Evolutionary conservation across 1,140 invertebrate genomes (phyloP), one percentile per base, ranked within the genome.

Genomic region (Frieseomelitta varia): DNA sequence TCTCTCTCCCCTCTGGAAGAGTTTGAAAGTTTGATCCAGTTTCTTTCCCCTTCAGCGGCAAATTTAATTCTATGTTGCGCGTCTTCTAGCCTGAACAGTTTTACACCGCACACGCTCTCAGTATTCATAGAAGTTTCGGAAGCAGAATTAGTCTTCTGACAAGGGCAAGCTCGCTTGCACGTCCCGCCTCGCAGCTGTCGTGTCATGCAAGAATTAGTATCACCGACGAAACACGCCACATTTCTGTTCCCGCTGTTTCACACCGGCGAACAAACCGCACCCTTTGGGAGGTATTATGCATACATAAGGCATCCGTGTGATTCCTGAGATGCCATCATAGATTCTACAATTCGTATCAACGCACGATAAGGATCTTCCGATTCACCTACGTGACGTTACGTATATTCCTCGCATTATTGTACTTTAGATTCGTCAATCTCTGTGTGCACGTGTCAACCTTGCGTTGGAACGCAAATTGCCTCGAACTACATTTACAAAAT

Each of bases 201-300:
- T 80, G 77, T n/a, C 79, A 85, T 85, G 76, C 79, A 75, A 76
- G 76, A 63, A 72, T 58, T 47, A 19, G 75, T 85, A 82, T 85
- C 79, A 84, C 84, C 82, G 53, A 21, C 72, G 72, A 77, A 68
- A 88, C 86, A 85, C 74, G 68, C 82, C 76, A 77, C 80, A 79
- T 88, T 88, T 88, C 71, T 61, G 74, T 83, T 81, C 75, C 73
- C 79, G 55, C 69, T 68, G 71, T 82, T 73, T 82, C 63, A 63
- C 67, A 74, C 63, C 61, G 55, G 51, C 80, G 72, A 68, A 82
- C 67, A 55, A 77, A 75, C 68, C 79, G 69, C 72, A n/a, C 55
- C 84, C 27, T 77, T 85, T 79, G 51, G 58, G 76, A 21, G 68
- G 55, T 75, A 69, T 88, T 88, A 80, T 88, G 83, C 77, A 84